Evolutionary conservation across 2,113 vertebrate genomes (phyloP).

Genomic region (Aphyosemion australe): DNA sequence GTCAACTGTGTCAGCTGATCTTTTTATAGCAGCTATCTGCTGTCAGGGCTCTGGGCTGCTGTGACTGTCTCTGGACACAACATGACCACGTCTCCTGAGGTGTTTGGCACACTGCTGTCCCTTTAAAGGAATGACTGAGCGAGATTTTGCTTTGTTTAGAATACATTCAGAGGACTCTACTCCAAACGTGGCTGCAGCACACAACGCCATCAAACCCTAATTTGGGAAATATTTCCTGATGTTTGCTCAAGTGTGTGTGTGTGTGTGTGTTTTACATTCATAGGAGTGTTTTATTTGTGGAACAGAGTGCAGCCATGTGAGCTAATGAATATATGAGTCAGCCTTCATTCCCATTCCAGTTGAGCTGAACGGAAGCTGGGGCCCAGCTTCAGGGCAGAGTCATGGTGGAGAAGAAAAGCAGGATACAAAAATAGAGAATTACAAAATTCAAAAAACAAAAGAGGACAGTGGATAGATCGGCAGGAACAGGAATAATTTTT

Average conservation of each 20-base stretch:
- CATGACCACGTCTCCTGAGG: slow-evolving; percentile 13
- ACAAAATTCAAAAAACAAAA: slow-evolving; percentile 11
- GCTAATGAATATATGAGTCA: slow-evolving; percentile 73
- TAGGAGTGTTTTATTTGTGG: slow-evolving; percentile 57
- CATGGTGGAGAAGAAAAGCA: slow-evolving; percentile 18
- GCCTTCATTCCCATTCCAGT: slow-evolving; percentile 66
- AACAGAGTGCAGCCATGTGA: slow-evolving; percentile 67
- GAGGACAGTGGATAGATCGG: slow-evolving; percentile 23
- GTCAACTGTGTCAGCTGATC: slow-evolving; percentile 59
- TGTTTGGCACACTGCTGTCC: slow-evolving; percentile 14
- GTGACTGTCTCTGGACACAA: slow-evolving; percentile 43
- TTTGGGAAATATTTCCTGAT: neutral
- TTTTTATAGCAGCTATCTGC: slow-evolving; percentile 65
- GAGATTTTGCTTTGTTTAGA: slow-evolving; percentile 14
- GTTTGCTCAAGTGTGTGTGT: neutral
- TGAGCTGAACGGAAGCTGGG: slow-evolving; percentile 59
- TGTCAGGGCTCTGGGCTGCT: slow-evolving; percentile 38
- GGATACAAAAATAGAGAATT: slow-evolving; percentile 24
- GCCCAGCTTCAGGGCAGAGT: slow-evolving; percentile 62
- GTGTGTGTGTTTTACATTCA: slow-evolving; percentile 21
- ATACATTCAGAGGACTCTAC: neutral
- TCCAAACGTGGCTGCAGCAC: neutral
- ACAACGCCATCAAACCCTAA: neutral
- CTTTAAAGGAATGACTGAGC: slow-evolving; percentile 1
- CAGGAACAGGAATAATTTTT: slow-evolving; percentile 12